These are phyloP conservation scores for Acholoe squamosa DNA, from an alignment of 2,888 invertebrate genomes.

Conservation along the genomic window DNA sequence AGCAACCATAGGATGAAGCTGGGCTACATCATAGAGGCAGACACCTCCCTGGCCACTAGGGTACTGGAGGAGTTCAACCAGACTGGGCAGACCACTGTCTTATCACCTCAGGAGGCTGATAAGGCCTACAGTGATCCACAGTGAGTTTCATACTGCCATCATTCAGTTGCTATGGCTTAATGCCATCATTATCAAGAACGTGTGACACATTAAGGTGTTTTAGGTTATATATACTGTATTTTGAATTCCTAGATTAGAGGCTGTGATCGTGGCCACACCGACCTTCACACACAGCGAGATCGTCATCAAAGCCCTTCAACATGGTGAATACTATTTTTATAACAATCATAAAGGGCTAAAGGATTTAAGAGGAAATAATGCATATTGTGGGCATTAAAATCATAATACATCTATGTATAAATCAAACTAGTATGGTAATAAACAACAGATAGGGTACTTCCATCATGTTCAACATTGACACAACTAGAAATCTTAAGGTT, in stretches of 20 bases:
- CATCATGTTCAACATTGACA: too few relatives aligned
- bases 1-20: constrained; percentile 64
- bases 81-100: constrained; percentile 39
- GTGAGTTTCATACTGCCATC: too few relatives aligned
- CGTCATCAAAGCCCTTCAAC: constrained; percentile 67
- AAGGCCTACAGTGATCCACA: constrained; percentile 64
- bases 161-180: too few relatives aligned
- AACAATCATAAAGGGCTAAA: too few relatives aligned
- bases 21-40: constrained; percentile 69
- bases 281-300: constrained; percentile 69
- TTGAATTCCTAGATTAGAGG: constrained; percentile 66
- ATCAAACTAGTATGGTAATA: too few relatives aligned
- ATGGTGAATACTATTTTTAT: constrained; percentile 67
- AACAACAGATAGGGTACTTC: too few relatives aligned
- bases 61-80: constrained; percentile 59
- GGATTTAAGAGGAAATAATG: too few relatives aligned
- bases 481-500: too few relatives aligned
- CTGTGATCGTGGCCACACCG: constrained; percentile 70
- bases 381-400: too few relatives aligned
- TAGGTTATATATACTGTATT: neutral
- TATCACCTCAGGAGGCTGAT: constrained; percentile 62
- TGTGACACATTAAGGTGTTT: too few relatives aligned
- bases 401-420: too few relatives aligned
- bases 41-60: constrained; percentile 61
- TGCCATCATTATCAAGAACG: too few relatives aligned